A percentile compares a stretch with the other conserved stretches of the same genome.
These are phyloP conservation scores for Trichonephila clavipes DNA, from an alignment of 1,140 invertebrate species.

Conservation along the genomic window DNA sequence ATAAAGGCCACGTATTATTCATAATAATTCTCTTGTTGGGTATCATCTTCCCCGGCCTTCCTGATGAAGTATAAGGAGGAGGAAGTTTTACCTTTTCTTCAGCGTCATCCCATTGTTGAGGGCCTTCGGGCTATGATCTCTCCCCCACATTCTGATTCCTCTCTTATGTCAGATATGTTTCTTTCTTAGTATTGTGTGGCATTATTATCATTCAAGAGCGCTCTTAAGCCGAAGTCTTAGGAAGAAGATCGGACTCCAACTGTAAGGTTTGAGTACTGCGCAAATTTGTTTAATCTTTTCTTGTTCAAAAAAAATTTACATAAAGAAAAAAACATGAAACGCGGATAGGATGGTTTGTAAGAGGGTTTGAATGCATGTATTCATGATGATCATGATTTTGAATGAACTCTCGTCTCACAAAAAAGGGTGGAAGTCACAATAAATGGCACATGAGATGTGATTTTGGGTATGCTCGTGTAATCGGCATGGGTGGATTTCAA, in stretches of 20 bases:
- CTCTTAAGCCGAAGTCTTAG: background rate
- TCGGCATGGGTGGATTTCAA: too few species aligned
- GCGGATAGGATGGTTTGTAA: background rate
- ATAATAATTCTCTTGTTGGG: constrained; percentile 47
- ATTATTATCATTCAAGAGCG: constrained; percentile 15
- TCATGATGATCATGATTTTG: too few species aligned
- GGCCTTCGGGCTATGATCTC: background rate
- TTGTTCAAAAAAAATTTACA: background rate
- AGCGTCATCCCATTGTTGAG: background rate
- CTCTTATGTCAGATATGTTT: background rate
- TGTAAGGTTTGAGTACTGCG: background rate
- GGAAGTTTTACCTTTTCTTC: constrained; percentile 17
- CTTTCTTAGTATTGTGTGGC: constrained; percentile 4
- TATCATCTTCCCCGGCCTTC: background rate
- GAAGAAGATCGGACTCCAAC: background rate
- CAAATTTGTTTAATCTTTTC: constrained; percentile 6
- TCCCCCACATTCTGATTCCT: too few species aligned
- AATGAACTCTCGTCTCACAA: too few species aligned
- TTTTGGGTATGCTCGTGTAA: too few species aligned
- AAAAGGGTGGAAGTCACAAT: too few species aligned
- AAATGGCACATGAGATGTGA: too few species aligned
- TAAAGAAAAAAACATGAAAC: background rate
- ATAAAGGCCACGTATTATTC: constrained; percentile 52
- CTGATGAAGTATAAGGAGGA: constrained; percentile 20
- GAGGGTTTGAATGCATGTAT: too few species aligned